phyloP scores from a whole-genome alignment of 1,140 invertebrate species.

The Drosophila ironensis region DNA sequence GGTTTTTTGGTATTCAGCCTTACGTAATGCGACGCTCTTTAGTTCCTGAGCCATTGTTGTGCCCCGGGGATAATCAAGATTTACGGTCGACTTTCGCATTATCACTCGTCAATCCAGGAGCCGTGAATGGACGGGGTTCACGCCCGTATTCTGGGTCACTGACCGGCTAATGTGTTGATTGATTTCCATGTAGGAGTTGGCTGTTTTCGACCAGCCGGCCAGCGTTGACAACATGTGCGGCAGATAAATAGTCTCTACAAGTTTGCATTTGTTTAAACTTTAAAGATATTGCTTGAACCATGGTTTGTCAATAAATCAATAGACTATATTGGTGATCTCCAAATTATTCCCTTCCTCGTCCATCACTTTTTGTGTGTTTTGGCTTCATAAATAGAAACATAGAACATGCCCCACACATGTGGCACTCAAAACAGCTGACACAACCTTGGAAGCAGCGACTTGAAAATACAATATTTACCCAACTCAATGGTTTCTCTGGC shows the following conservation, averaged over 20 bases:
- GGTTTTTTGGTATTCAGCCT: conserved; percentile 42
- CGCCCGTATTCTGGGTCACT: conserved; percentile 27
- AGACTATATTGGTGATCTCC: too few relatives aligned
- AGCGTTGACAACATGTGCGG: neutral
- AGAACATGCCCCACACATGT: conserved; percentile 34
- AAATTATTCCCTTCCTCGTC: neutral
- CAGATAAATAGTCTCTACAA: neutral
- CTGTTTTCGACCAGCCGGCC: too few relatives aligned
- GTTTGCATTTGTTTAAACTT: neutral
- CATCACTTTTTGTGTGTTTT: neutral
- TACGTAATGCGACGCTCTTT: conserved; percentile 51
- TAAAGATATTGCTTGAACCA: too few relatives aligned
- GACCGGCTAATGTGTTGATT: conserved; percentile 37
- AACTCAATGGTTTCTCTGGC: conserved; percentile 4
- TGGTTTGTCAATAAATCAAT: too few relatives aligned
- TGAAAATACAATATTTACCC: conserved; percentile 8
- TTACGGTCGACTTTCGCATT: conserved; percentile 29
- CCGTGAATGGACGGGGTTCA: conserved; percentile 7
- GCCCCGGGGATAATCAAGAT: conserved; percentile 42
- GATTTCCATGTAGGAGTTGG: conserved; percentile 12
- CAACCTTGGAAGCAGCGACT: conserved; percentile 20
- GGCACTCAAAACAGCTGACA: conserved; percentile 10
- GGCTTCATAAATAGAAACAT: conserved; percentile 31
- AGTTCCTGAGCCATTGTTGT: conserved; percentile 25
- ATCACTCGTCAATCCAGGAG: conserved; percentile 10